Conservation (phyloP, 2,888 invertebrate species). For the Bugula neritina region DNA sequence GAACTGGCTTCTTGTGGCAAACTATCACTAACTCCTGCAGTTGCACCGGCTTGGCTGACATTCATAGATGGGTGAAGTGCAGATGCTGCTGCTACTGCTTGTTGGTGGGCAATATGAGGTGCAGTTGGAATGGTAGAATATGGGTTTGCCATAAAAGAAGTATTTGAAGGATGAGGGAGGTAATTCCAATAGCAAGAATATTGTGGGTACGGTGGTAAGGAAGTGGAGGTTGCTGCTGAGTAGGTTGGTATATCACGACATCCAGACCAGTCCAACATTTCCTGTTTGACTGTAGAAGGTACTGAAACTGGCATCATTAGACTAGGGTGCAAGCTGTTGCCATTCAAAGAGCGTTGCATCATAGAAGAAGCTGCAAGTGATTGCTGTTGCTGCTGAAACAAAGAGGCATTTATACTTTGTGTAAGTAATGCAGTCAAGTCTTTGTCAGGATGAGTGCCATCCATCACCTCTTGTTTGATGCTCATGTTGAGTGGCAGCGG, state of each 20-base stretch:
- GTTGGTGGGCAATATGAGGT: constrained; percentile 18
- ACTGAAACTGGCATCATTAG: neutral
- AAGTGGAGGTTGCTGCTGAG: neutral
- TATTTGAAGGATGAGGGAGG: neutral
- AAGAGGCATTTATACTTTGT: neutral
- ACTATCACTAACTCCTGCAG: neutral
- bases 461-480: constrained; percentile 14
- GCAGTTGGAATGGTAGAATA: constrained; percentile 3
- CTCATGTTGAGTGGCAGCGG: neutral
- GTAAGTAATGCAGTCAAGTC: neutral
- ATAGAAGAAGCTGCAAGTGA: neutral
- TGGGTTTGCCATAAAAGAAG: neutral
- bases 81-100: constrained; percentile 20
- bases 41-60: neutral
- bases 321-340: neutral
- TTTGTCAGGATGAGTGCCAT: constrained; percentile 1
- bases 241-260: neutral
- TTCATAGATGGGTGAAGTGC: neutral
- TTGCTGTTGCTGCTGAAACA: constrained; percentile 22
- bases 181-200: constrained; percentile 25
- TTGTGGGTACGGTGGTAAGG: neutral
- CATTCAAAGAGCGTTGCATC: neutral
- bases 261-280: neutral
- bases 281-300: constrained; percentile 14
- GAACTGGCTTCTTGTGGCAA: constrained; percentile 23